Conservation (phyloP, 2,797 vertebrate genomes). For the Gastrophryne carolinensis region DNA sequence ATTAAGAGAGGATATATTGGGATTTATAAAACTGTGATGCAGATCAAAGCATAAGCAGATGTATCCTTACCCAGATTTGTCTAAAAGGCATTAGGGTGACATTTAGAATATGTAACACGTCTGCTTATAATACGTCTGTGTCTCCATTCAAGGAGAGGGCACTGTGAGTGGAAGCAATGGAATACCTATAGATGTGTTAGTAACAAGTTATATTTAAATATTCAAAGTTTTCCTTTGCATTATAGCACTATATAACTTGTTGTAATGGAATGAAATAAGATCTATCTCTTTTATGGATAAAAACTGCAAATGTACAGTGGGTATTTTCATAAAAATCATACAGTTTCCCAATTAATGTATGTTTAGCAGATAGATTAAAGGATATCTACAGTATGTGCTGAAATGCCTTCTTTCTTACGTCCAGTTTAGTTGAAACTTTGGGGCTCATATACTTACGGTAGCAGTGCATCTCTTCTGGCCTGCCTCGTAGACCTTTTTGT, state of each 20-base stretch:
- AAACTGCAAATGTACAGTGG: background rate
- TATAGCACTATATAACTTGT: constrained; percentile 19
- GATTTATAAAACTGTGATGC: constrained; percentile 50
- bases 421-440: no score
- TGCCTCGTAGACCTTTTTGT: no score
- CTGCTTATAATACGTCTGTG: constrained; percentile 45
- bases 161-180: constrained; percentile 15
- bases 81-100: constrained; percentile 44
- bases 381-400: no score
- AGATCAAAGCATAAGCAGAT: constrained; percentile 52
- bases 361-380: no score
- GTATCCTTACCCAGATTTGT: constrained; percentile 39
- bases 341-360: no score
- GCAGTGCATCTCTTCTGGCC: no score
- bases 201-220: constrained; percentile 42
- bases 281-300: background rate
- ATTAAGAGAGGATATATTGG: constrained; percentile 53
- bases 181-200: constrained; percentile 44
- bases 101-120: constrained; percentile 39
- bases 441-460: no score
- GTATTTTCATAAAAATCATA: no score
- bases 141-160: constrained; percentile 49
- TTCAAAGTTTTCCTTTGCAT: constrained; percentile 31
- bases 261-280: background rate
- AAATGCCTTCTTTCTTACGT: no score